Percentiles rank a stretch among this genome's conserved stretches.
Evolutionary conservation across 2,113 vertebrate species (phyloP).

Genomic region (Callorhinus ursinus): DNA sequence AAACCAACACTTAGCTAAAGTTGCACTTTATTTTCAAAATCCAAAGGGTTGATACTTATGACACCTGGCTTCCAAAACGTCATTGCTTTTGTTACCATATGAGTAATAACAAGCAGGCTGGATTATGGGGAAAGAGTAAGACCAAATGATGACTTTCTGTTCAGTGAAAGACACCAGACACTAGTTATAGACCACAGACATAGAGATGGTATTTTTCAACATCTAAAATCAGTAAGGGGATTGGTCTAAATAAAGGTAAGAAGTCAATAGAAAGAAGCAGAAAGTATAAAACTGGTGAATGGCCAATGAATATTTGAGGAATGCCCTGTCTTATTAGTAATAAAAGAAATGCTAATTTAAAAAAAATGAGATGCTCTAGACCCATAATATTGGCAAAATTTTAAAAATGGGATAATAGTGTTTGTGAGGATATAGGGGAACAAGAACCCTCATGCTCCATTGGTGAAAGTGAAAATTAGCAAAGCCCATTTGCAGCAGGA

Average conservation of each 20-base stretch:
- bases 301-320: background rate
- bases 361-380: background rate
- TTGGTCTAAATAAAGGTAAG: background rate
- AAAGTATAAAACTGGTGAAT: background rate
- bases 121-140: background rate
- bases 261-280: background rate
- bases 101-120: background rate
- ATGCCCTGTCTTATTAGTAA: background rate
- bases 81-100: background rate
- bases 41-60: background rate
- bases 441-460: background rate
- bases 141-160: background rate
- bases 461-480: background rate
- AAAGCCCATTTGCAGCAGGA: background rate
- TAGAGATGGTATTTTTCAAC: background rate
- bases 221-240: background rate
- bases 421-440: background rate
- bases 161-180: background rate
- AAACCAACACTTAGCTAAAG: background rate
- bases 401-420: background rate
- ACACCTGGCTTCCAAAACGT: background rate
- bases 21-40: background rate
- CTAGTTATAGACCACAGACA: background rate
- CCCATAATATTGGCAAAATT: background rate
- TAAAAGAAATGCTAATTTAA: background rate